Conservation (phyloP, 2,113 vertebrate genomes). For the Brachirus orientalis region DNA sequence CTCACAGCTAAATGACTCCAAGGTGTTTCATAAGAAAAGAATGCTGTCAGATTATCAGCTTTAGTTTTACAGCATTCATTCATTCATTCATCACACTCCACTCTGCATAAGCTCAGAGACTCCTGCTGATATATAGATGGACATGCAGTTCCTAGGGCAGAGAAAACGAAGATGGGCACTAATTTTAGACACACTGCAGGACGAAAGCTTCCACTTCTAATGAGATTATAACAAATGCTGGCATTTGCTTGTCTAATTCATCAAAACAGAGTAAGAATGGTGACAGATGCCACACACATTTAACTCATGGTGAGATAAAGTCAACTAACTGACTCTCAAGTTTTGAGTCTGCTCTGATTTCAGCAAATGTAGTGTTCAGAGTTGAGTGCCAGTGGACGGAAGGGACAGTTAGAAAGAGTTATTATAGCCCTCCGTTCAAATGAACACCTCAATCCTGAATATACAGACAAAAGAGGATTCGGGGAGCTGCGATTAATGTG, state of each 20-base stretch:
- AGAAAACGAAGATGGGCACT: too few relatives aligned
- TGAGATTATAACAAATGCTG: conserved; percentile 13
- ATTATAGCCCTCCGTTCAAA: conserved; percentile 27
- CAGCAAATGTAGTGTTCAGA: conserved; percentile 1
- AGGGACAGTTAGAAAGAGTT: conserved; percentile 7
- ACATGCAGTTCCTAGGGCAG: too few relatives aligned
- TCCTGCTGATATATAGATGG: conserved; percentile 15
- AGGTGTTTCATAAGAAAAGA: not conserved
- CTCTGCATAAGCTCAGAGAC: conserved; percentile 9
- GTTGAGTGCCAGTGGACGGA: conserved; percentile 10
- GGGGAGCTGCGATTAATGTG: conserved; percentile 30
- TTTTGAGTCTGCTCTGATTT: conserved; percentile 11
- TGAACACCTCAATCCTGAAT: conserved; percentile 44
- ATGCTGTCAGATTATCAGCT: conserved; percentile 5
- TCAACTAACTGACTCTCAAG: not conserved
- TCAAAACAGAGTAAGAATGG: not conserved
- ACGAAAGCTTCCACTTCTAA: conserved; percentile 4
- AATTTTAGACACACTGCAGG: conserved; percentile 47
- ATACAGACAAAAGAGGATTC: conserved; percentile 56
- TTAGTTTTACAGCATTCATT: conserved; percentile 1
- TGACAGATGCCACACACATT: conserved; percentile 11
- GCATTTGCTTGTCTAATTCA: too few relatives aligned
- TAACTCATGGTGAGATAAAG: not conserved
- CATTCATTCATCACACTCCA: not conserved
- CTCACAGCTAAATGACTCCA: not conserved